Percentiles rank a stretch among this genome's conserved stretches.
These are phyloP conservation scores for Heliopora coerulea DNA, from an alignment of 92 coral and sea anemone species.

Conservation along the genomic window DNA sequence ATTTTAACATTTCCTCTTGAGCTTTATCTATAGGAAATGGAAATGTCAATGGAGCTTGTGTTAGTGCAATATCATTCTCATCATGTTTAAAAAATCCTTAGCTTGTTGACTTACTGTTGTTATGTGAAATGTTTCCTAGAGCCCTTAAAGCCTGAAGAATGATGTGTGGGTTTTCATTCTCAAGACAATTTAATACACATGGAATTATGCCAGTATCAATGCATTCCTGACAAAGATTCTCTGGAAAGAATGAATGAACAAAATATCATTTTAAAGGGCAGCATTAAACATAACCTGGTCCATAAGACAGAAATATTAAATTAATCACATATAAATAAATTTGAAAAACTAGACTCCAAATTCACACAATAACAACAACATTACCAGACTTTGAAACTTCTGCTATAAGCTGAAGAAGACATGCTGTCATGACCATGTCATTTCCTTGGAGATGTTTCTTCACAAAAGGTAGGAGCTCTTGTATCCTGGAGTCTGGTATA, in stretches of 20 bases:
- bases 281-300: too few relatives aligned
- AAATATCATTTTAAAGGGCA: neutral
- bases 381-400: conserved; percentile 36
- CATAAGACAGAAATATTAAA: too few relatives aligned
- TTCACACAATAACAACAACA: too few relatives aligned
- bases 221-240: conserved; percentile 67
- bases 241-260: conserved; percentile 44
- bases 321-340: neutral
- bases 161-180: conserved; percentile 58
- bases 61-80: too few relatives aligned
- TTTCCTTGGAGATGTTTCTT: conserved; percentile 4
- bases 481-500: neutral
- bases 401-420: conserved; percentile 23
- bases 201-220: conserved; percentile 73
- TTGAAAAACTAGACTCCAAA: too few relatives aligned
- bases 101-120: conserved; percentile 62
- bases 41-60: too few relatives aligned
- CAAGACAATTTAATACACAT: conserved; percentile 60
- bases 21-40: conserved; percentile 52
- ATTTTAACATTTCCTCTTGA: conserved; percentile 61
- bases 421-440: neutral
- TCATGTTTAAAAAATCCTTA: neutral
- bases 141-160: conserved; percentile 74
- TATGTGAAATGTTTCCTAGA: conserved; percentile 74
- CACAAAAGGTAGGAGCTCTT: conserved; percentile 14